These are phyloP conservation scores for Callosobruchus maculatus DNA, from an alignment of 2,888 invertebrate genomes.

Conservation along the genomic window DNA sequence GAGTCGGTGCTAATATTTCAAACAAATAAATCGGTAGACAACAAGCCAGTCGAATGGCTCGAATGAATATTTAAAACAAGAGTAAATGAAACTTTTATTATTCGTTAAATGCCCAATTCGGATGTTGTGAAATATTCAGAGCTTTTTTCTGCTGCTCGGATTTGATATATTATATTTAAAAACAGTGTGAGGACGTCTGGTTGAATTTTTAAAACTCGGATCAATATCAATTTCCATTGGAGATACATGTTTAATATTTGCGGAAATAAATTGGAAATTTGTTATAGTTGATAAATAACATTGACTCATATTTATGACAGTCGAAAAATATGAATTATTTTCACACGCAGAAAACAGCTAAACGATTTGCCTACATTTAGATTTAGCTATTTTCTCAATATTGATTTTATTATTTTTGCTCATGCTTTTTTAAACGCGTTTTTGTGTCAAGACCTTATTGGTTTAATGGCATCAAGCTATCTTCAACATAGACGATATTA, in stretches of 20 bases:
- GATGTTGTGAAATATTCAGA: background rate
- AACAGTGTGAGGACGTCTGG: background rate
- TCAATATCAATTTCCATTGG: background rate
- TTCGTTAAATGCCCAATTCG: background rate
- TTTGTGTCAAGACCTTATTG: too few relatives aligned
- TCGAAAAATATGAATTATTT: background rate
- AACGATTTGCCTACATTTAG: too few relatives aligned
- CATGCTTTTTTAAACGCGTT: too few relatives aligned
- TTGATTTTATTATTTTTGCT: too few relatives aligned
- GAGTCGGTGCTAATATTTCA: background rate
- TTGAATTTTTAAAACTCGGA: background rate
- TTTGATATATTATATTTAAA: background rate
- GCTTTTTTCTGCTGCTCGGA: background rate
- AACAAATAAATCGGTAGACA: background rate
- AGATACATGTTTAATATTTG: background rate
- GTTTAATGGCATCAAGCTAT: too few relatives aligned
- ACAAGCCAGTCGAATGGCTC: background rate
- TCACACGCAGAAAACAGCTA: too few relatives aligned
- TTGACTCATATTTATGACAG: background rate
- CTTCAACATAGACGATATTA: too few relatives aligned
- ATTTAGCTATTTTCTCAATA: too few relatives aligned
- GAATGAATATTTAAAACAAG: background rate
- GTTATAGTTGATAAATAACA: background rate
- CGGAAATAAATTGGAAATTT: background rate
- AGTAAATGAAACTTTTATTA: background rate